Conservation (phyloP, 2,797 vertebrate species). For the Rhadinocentrus ornatus region DNA sequence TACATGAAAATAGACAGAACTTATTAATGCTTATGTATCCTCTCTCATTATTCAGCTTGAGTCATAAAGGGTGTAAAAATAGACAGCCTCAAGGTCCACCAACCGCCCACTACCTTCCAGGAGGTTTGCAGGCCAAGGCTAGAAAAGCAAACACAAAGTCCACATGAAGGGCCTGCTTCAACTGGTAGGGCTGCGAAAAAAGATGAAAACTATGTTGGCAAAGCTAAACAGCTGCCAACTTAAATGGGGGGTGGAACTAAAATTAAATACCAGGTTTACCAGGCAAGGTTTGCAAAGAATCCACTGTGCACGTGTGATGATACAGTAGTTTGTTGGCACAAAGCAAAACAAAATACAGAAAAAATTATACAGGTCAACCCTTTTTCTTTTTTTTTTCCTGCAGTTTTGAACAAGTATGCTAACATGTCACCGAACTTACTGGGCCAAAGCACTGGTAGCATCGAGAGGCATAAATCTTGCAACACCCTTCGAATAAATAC, state of each 20-base stretch:
- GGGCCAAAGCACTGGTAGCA: background rate
- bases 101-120: slow-evolving; percentile 63
- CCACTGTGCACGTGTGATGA: background rate
- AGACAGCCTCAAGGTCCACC: slow-evolving; percentile 42
- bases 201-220: slow-evolving; percentile 17
- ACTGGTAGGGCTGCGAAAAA: slow-evolving; percentile 30
- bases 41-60: slow-evolving; percentile 61
- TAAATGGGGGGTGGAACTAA: background rate
- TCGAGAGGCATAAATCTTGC: slow-evolving; percentile 1
- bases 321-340: too few relatives aligned
- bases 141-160: slow-evolving; percentile 58
- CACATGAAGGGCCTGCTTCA: slow-evolving; percentile 45
- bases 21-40: slow-evolving; percentile 38
- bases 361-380: background rate
- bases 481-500: background rate
- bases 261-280: background rate
- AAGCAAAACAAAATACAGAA: slow-evolving; percentile 3
- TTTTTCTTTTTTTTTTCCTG: background rate
- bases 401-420: background rate
- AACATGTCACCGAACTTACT: background rate
- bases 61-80: slow-evolving; percentile 59
- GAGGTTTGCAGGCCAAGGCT: slow-evolving; percentile 60
- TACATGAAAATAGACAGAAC: slow-evolving; percentile 31
- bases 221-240: slow-evolving; percentile 8
- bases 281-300: slow-evolving; percentile 7